Base-by-base conservation (phyloP, 2,113 vertebrate species). In the Gambusia holbrooki region DNA sequence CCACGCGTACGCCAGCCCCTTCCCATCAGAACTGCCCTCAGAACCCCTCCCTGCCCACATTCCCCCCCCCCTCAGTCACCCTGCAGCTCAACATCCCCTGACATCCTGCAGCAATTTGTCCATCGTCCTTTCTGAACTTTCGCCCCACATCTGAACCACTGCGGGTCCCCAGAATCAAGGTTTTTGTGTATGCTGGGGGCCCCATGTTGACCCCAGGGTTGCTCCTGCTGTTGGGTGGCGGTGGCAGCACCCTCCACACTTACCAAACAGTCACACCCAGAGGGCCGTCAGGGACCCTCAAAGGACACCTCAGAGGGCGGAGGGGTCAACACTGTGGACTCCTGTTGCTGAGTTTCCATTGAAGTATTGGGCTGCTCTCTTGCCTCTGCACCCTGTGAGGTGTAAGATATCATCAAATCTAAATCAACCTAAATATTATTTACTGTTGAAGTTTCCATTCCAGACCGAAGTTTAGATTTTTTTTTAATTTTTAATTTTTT, bases 371-470 rank as follows among this genome's bases (percentile, higher is more conserved):
- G 87, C 62, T 42, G 81, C 81, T 87, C 67, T 87, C 81, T 84
- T 33, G 67, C 73, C 64, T 74, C 67, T 1, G 48, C 45, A 58
- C 88, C 88, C 87, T 66, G 84, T 35, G 33, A 80, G 84, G 73
- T 79, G 79, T 83, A 81, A 74, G 84, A 85, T 72, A 80, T 88
- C 32, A 79, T 81, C 64, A 87, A 17, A 81, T 75, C 74, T 87
- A 80, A 77, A 81, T 79, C 87, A 89, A 87, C 66, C 60, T 81
- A 79, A 90, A 81, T 81, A 82, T 89, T 76, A 72, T 79, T 77
- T 76, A 83, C 84, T 87, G 85, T 88, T 84, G 28, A 91, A 80
- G 72, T 84, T 83, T 90, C 81, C 90, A 92, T 93, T 93, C 93
- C 91, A 92, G 89, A 84, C 67, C 29, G 81, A 82, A 90, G 79